Percentiles rank a stretch among this genome's conserved stretches.
Conservation (phyloP, 2,888 invertebrate genomes). For the Melangyna quadrimaculata region DNA sequence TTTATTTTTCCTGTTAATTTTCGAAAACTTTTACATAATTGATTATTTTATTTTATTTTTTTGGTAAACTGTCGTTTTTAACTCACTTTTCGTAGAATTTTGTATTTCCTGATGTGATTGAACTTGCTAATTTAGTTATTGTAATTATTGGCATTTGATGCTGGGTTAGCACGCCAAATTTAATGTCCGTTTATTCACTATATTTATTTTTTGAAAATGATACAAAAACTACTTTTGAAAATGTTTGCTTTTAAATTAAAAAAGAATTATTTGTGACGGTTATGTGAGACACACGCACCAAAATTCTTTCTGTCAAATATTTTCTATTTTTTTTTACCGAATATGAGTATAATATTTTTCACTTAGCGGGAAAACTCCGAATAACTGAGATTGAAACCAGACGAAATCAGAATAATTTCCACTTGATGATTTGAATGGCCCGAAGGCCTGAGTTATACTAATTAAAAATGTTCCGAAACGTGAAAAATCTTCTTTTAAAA, state of each 20-base stretch:
- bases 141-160: slow-evolving; percentile 54
- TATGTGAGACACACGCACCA: not conserved
- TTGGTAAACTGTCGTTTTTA: slow-evolving; percentile 33
- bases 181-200: slow-evolving; percentile 7
- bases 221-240: slow-evolving; percentile 13
- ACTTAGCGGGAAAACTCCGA: slow-evolving; percentile 23
- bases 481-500: slow-evolving; percentile 26
- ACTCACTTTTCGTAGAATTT: slow-evolving; percentile 60
- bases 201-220: not conserved
- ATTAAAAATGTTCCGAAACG: slow-evolving; percentile 46
- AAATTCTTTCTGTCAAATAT: slow-evolving; percentile 17
- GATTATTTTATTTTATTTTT: not conserved
- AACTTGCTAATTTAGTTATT: slow-evolving; percentile 28
- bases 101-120: slow-evolving; percentile 48
- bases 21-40: slow-evolving; percentile 53
- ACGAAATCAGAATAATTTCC: slow-evolving; percentile 51
- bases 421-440: slow-evolving; percentile 69
- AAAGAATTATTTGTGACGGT: slow-evolving; percentile 12
- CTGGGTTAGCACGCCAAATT: slow-evolving; percentile 21
- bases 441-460: slow-evolving; percentile 70
- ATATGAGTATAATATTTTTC: slow-evolving; percentile 19
- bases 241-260: not conserved
- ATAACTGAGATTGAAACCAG: slow-evolving; percentile 14
- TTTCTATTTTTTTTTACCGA: slow-evolving; percentile 4
- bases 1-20: not conserved